Percentiles rank a stretch among this genome's conserved stretches.
phyloP scores from a whole-genome alignment of 1,140 invertebrate species.

The Psilanteris sp. region DNA sequence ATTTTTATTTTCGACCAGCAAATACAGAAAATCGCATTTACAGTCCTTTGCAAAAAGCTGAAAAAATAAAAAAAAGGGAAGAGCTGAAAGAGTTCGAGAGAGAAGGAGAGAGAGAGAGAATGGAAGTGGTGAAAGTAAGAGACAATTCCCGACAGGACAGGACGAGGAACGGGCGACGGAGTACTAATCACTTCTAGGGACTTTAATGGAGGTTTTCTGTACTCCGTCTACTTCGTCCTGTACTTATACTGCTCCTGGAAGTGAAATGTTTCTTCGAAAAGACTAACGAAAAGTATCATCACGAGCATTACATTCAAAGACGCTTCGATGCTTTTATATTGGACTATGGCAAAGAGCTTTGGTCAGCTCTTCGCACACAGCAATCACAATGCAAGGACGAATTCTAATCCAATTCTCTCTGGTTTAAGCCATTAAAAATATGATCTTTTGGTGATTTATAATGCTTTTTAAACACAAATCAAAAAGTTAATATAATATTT shows the following conservation, averaged over 20 bases:
- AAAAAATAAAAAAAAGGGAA: no score
- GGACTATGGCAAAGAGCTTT: constrained; percentile 27
- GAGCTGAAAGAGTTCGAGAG: no score
- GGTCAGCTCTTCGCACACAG: constrained; percentile 20
- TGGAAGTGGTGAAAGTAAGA: constrained; percentile 40
- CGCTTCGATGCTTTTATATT: constrained; percentile 58
- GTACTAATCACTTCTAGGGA: constrained; percentile 80
- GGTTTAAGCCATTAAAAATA: constrained; percentile 18
- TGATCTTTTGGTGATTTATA: no score
- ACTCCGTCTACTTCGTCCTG: constrained; percentile 79
- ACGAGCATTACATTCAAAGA: constrained; percentile 76
- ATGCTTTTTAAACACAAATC: no score
- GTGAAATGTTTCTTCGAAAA: constrained; percentile 74
- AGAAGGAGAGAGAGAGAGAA: constrained; percentile 7
- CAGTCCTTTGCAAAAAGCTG: no score
- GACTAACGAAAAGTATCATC: constrained; percentile 76
- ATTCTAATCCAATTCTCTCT: constrained; percentile 22
- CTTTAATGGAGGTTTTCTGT: constrained; percentile 81
- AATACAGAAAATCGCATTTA: no score
- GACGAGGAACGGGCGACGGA: constrained; percentile 60
- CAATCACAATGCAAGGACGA: constrained; percentile 3
- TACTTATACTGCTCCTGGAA: constrained; percentile 73
- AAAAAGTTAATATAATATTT: no score
- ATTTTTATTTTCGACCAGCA: no score
- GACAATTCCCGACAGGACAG: constrained; percentile 33